Evolutionary conservation across 2,797 vertebrate species (phyloP), one percentile per base, ranked within the genome.

Genomic region (Aratinga solstitialis): DNA sequence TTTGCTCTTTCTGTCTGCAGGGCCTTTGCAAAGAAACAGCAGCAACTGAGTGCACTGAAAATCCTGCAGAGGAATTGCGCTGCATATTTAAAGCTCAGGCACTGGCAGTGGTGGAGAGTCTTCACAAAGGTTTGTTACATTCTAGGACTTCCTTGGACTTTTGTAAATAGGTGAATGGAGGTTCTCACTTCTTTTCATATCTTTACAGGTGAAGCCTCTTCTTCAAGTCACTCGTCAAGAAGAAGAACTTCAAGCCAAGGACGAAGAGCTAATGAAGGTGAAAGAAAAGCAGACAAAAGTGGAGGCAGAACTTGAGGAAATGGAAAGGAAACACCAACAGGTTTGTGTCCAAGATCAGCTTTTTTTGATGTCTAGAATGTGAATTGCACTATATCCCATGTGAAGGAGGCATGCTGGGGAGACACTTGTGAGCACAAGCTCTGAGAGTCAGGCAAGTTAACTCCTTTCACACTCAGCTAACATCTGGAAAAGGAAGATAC

Each of bases 101-200:
- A 99, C 97, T 99, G 99, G 99, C 99, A 99, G 97, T 99, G 99
- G 99, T 99, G 99, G 99, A 98, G 99, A 45, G 99, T 99, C 79
- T 99, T 99, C 98, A 99, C 99, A 2, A 99, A 99, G 99, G 99
- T 99, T 74, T 2, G 75, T 36, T 32, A 8, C 3, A 11, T 56
- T 69, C 67, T 47, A 9, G 71, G 15, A 6, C 26, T 53, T 53
- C 13, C 34, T 48, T 54, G 34, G 50, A 11, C 45, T 27, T 10
- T 5, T 54, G 16, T 42, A 34, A 79, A 24, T 7, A 34, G 16
- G 13, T 9, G 30, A 29, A 15, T 11, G n/a, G 50, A n/a, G 29
- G 29, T 50, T 82, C 69, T 94, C 24, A 96, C 8, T 6, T n/a
- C 26, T 4, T 63, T 50, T 30, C 4, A 42, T 88, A 65, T 56